These are phyloP conservation scores for Clarias gariepinus DNA, from an alignment of 2,113 vertebrate genomes.

Conservation along the genomic window DNA sequence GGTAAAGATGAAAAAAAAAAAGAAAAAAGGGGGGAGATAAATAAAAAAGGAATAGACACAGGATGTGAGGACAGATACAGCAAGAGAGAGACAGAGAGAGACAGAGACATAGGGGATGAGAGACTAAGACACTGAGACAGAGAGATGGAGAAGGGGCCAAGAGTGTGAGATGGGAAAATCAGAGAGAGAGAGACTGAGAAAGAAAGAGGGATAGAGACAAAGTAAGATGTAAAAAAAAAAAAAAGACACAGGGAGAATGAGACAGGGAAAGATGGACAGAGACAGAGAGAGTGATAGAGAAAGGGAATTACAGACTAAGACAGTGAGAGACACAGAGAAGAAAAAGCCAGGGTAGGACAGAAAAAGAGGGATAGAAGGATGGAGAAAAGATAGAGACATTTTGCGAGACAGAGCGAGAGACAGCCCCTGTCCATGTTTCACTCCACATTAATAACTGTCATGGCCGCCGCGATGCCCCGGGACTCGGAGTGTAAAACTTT, in stretches of 20 bases:
- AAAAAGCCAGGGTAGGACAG: background rate
- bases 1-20: background rate
- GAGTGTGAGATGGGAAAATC: background rate
- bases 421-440: background rate
- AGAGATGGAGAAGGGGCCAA: background rate
- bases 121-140: background rate
- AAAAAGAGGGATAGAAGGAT: background rate
- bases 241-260: background rate
- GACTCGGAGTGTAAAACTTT: slow-evolving; percentile 3
- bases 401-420: background rate
- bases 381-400: background rate
- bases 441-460: slow-evolving; percentile 13
- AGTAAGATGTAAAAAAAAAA: background rate
- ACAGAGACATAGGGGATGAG: background rate
- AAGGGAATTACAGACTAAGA: background rate
- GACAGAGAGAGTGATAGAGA: background rate
- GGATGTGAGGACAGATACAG: background rate
- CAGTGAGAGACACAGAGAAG: background rate
- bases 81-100: background rate
- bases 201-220: background rate
- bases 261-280: background rate
- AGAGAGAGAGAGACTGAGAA: background rate
- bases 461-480: background rate
- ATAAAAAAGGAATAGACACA: background rate
- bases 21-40: background rate